These are phyloP conservation scores for Apocrypta bakeri DNA, from an alignment of 1,140 invertebrate genomes.

Conservation along the genomic window DNA sequence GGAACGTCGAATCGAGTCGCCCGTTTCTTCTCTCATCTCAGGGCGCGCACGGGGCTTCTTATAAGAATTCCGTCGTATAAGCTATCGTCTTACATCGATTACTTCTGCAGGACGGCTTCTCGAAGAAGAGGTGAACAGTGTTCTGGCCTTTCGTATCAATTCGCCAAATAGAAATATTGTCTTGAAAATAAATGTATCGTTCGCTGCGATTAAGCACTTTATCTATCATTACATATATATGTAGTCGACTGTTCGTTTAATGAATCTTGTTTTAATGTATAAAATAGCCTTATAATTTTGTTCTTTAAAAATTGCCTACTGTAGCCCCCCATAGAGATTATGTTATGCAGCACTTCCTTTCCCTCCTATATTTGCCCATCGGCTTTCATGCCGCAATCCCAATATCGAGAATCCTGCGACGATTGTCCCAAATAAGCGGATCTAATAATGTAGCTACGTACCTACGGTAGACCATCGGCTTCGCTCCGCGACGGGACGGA, in stretches of 20 bases:
- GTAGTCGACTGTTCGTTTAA: no score
- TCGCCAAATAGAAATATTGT: background rate
- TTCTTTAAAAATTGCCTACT: background rate
- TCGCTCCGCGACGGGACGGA: slow-evolving; percentile 51
- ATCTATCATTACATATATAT: no score
- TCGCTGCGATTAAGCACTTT: no score
- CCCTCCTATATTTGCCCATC: background rate
- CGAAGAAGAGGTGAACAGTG: background rate
- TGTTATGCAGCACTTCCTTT: background rate
- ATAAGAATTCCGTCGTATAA: slow-evolving; percentile 66
- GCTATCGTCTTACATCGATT: slow-evolving; percentile 67
- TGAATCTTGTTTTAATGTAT: no score
- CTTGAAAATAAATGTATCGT: background rate
- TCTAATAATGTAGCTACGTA: background rate
- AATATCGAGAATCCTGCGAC: background rate
- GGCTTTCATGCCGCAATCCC: background rate
- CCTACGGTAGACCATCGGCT: background rate
- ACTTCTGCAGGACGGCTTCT: slow-evolving; percentile 29
- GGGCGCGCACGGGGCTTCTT: slow-evolving; percentile 66
- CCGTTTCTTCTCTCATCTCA: slow-evolving; percentile 33
- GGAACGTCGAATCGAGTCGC: slow-evolving; percentile 46
- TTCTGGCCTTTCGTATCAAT: background rate
- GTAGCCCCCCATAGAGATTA: background rate
- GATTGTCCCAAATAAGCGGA: background rate
- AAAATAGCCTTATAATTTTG: no score